These are phyloP conservation scores for Nannospalax galili DNA, from an alignment of 2,113 vertebrate genomes.

Conservation along the genomic window DNA sequence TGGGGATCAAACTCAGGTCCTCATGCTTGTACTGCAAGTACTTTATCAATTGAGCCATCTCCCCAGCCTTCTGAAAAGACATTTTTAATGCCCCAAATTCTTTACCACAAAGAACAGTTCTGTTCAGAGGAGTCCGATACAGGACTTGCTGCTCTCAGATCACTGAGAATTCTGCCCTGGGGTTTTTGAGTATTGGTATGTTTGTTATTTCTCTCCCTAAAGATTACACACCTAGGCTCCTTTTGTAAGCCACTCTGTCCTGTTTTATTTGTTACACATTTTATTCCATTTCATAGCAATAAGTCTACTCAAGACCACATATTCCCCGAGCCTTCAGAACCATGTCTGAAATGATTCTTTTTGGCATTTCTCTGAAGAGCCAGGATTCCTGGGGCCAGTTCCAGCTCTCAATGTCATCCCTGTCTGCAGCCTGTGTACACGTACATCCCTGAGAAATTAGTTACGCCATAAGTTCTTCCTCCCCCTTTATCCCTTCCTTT, in stretches of 20 bases:
- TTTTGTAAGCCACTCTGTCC: not conserved
- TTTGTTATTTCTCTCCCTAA: not conserved
- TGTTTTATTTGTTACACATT: not conserved
- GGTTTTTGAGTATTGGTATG: not conserved
- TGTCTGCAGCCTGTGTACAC: not conserved
- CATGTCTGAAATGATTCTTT: not conserved
- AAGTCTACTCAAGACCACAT: not conserved
- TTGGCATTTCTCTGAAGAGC: not conserved
- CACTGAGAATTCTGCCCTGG: too few species aligned
- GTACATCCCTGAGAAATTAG: not conserved
- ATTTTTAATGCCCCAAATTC: not conserved
- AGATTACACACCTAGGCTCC: not conserved
- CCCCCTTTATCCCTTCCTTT: not conserved
- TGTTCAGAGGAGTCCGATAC: not conserved
- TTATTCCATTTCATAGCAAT: not conserved
- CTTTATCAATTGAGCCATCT: not conserved
- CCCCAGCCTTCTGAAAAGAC: not conserved
- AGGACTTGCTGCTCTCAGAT: accelerated
- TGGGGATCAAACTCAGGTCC: not conserved
- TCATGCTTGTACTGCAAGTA: not conserved
- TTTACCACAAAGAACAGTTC: not conserved
- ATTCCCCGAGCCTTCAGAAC: not conserved
- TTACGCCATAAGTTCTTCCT: not conserved
- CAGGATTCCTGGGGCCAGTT: not conserved
- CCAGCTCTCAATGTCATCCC: not conserved